Conservation (phyloP, 2,888 invertebrate species). For the Melinaea marsaeus region DNA sequence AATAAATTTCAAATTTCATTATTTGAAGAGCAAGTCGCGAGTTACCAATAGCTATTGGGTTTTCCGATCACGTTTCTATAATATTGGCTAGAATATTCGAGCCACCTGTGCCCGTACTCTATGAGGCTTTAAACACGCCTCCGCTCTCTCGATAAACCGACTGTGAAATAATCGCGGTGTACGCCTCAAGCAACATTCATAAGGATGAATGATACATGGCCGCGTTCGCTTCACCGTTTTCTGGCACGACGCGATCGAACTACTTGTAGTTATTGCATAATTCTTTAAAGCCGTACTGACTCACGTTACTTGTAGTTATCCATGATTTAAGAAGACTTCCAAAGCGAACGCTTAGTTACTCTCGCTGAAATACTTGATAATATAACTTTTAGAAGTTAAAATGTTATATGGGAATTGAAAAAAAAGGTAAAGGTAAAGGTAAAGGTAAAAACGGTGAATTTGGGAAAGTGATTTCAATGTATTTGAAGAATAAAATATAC, state of each 20-base stretch:
- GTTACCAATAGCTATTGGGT: conserved; percentile 67
- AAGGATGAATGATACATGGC: conserved; percentile 76
- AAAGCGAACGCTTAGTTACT: conserved; percentile 41
- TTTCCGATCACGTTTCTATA: conserved; percentile 74
- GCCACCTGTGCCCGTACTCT: conserved; percentile 73
- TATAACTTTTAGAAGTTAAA: neutral
- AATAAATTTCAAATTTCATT: conserved; percentile 76
- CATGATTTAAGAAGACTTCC: conserved; percentile 1
- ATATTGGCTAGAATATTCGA: conserved; percentile 74
- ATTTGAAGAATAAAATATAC: neutral
- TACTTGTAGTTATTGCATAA: conserved; percentile 52
- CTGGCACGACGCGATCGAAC: conserved; percentile 42
- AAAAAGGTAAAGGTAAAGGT: too few relatives aligned
- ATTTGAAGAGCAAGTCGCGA: conserved; percentile 74
- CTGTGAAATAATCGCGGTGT: conserved; percentile 72
- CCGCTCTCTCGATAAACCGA: conserved; percentile 72
- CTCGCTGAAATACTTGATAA: neutral
- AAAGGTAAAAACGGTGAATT: neutral
- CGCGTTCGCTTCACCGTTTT: conserved; percentile 42
- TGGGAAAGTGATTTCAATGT: neutral
- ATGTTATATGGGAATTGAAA: neutral
- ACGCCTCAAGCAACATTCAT: conserved; percentile 62
- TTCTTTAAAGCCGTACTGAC: conserved; percentile 41
- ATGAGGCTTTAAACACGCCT: conserved; percentile 73
- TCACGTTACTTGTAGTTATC: conserved; percentile 31